These are phyloP conservation scores for Bovichtus diacanthus DNA, from an alignment of 2,797 vertebrate species.

Conservation along the genomic window DNA sequence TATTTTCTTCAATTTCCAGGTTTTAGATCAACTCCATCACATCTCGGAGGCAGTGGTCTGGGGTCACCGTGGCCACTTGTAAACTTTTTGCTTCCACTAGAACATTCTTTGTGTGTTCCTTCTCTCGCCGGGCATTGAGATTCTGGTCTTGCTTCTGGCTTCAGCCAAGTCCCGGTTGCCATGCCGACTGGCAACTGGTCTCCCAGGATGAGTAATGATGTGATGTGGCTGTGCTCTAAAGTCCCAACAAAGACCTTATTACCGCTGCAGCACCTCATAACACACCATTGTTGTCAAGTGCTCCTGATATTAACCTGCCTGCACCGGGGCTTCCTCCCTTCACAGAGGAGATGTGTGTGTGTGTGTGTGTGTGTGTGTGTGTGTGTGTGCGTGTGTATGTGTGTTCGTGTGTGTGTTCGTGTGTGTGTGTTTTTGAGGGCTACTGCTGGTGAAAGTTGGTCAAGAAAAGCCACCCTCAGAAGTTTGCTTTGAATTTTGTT, in stretches of 20 bases:
- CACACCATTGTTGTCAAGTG: slow-evolving; percentile 87
- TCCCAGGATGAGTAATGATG: slow-evolving; percentile 90
- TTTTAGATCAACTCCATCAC: slow-evolving; percentile 49
- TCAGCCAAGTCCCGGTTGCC: slow-evolving; percentile 84
- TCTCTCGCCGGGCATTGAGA: slow-evolving; percentile 82
- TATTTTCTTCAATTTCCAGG: slow-evolving; percentile 28
- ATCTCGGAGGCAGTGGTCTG: slow-evolving; percentile 38
- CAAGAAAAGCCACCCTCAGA: slow-evolving; percentile 41
- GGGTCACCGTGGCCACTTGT: slow-evolving; percentile 75
- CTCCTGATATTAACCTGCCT: slow-evolving; percentile 88
- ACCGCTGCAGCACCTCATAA: slow-evolving; percentile 87
- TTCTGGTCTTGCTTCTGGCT: slow-evolving; percentile 87
- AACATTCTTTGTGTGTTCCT: slow-evolving; percentile 76
- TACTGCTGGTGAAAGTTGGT: slow-evolving; percentile 56
- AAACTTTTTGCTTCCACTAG: slow-evolving; percentile 77
- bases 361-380: slow-evolving; percentile 33
- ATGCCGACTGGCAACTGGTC: slow-evolving; percentile 87
- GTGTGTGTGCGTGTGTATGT: slow-evolving; percentile 24
- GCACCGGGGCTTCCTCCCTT: slow-evolving; percentile 75
- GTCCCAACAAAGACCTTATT: slow-evolving; percentile 90
- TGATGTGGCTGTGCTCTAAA: slow-evolving; percentile 85
- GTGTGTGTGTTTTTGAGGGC: slow-evolving; percentile 31
- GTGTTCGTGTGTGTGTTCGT: slow-evolving; percentile 19
- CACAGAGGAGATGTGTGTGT: slow-evolving; percentile 55
- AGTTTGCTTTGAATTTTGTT: slow-evolving; percentile 27